These are phyloP conservation scores for Falco punctatus DNA, from an alignment of 2,113 vertebrate genomes.

Conservation along the genomic window DNA sequence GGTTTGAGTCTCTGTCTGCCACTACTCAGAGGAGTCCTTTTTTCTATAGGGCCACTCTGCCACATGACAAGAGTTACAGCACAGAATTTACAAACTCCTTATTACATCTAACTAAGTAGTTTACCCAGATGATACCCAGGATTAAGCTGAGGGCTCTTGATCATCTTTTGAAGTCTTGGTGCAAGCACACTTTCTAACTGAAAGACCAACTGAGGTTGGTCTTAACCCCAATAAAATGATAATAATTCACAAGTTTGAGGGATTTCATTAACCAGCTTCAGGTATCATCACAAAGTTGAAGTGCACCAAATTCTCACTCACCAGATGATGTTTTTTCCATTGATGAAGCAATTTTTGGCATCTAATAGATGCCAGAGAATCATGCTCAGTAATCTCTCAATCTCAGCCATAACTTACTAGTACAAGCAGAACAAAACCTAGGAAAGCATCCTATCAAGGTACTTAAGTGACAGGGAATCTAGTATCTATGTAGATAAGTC, in stretches of 20 bases:
- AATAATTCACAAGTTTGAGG: neutral
- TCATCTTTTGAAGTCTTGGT: neutral
- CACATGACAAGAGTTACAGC: neutral
- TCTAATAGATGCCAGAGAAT: neutral
- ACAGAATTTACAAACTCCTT: neutral
- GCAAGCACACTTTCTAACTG: neutral
- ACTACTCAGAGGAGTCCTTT: neutral
- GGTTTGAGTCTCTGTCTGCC: neutral
- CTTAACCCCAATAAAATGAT: neutral
- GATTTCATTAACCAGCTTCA: neutral
- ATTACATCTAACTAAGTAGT: neutral
- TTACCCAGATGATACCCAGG: neutral
- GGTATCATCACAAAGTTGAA: neutral
- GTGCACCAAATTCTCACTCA: neutral
- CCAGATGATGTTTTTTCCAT: neutral
- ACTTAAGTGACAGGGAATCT: neutral
- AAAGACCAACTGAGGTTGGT: neutral
- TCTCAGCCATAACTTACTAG: neutral
- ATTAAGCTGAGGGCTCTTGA: neutral
- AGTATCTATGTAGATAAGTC: neutral
- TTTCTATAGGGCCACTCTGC: neutral
- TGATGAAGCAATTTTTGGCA: neutral
- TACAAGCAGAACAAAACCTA: neutral
- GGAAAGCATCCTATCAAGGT: neutral
- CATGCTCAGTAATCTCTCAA: neutral